These are phyloP conservation scores for Tetranychus urticae DNA, from an alignment of 1,140 invertebrate species.

Conservation along the genomic window DNA sequence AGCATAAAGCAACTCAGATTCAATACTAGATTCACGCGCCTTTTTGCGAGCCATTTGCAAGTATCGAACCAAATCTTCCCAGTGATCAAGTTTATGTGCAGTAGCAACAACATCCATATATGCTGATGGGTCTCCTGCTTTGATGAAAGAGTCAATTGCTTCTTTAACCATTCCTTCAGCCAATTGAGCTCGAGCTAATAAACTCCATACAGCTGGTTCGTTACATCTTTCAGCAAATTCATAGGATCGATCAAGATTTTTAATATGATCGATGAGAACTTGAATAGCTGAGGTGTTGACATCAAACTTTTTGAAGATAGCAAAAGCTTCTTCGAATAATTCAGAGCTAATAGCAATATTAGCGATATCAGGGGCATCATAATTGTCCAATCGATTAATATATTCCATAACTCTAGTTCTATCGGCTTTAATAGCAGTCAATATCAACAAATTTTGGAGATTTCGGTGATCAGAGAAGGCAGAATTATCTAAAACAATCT, in stretches of 20 bases:
- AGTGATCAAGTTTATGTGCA: constrained; percentile 62
- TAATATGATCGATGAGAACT: constrained; percentile 92
- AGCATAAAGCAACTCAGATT: constrained; percentile 93
- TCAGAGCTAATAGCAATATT: constrained; percentile 97
- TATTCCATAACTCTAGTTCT: constrained; percentile 79
- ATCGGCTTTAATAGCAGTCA: constrained; percentile 90
- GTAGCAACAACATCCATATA: constrained; percentile 95
- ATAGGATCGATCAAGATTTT: constrained; percentile 89
- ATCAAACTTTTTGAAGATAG: constrained; percentile 99
- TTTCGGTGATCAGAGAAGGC: constrained; percentile 89
- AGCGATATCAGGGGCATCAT: constrained; percentile 98
- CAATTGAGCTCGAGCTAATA: constrained; percentile 81
- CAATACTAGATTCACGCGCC: constrained; percentile 91
- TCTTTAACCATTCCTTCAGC: constrained; percentile 88
- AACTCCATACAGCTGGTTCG: constrained; percentile 93
- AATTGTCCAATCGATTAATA: constrained; percentile 83
- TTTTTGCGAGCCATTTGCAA: constrained; percentile 99
- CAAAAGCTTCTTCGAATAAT: constrained; percentile 95
- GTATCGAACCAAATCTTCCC: constrained; percentile 95
- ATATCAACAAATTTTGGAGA: constrained; percentile 46
- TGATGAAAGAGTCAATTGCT: constrained; percentile 97
- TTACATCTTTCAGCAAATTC: constrained; percentile 99
- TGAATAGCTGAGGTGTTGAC: constrained; percentile 98
- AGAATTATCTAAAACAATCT: constrained; percentile 94
- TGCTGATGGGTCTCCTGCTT: constrained; percentile 91